Conservation (phyloP, 2,113 vertebrate species). For the Amphilophus citrinellus region DNA sequence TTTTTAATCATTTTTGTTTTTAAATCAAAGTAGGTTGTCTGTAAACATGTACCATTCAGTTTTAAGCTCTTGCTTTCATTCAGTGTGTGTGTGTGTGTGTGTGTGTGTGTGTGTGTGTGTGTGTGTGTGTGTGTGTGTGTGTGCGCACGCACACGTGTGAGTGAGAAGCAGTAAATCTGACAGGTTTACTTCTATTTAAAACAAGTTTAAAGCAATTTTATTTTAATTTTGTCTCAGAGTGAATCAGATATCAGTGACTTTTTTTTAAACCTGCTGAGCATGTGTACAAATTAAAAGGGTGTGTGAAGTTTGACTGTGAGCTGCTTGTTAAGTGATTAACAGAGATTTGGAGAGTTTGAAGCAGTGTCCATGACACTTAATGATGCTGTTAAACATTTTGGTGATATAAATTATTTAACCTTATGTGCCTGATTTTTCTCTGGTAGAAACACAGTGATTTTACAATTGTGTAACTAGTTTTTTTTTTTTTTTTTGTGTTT, state of each 20-base stretch:
- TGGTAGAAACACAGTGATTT: conserved; percentile 5
- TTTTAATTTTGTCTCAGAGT: not conserved
- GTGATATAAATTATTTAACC: not conserved
- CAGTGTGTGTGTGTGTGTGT: not conserved
- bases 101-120: no score
- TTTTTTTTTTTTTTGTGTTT: not conserved
- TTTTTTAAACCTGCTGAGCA: not conserved
- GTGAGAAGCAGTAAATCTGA: not conserved
- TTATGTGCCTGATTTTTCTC: conserved; percentile 10
- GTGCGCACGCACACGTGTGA: no score
- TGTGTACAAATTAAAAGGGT: not conserved
- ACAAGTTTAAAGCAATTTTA: conserved; percentile 21
- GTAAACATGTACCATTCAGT: conserved; percentile 27
- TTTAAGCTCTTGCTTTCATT: conserved; percentile 40
- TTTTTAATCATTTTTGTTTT: conserved; percentile 34
- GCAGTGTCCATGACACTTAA: not conserved
- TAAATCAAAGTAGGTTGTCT: conserved; percentile 31
- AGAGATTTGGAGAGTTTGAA: not conserved
- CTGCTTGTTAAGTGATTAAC: not conserved
- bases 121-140: no score
- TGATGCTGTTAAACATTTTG: not conserved
- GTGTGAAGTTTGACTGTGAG: not conserved
- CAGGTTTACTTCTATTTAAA: conserved; percentile 15
- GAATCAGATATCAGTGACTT: not conserved
- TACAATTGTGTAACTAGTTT: not conserved